Base-by-base conservation (phyloP, 2,888 invertebrate genomes). In the Andrena praecox region DNA sequence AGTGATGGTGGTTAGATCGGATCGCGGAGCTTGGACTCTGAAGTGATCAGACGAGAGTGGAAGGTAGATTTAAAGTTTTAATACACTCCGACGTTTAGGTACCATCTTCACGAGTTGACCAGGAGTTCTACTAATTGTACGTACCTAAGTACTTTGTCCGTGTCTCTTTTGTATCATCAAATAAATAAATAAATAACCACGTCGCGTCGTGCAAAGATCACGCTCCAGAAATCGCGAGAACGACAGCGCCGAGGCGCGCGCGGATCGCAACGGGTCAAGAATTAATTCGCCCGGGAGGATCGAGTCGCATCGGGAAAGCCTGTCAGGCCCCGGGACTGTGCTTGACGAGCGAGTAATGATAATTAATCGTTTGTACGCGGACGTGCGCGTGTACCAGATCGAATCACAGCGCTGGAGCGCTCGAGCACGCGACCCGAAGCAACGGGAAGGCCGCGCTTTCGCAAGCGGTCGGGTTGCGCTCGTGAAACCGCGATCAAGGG, bases 301-400 rank as follows among this genome's bases (percentile, higher is more conserved):
- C 54, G 69, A 68, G 67, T 76, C 69, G 76, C 72, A 73, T 81
- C 76, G 60, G 69, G 69, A 66, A 73, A 72, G 66, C 70, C 66
- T 80, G 81, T 70, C 81, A 73, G 72, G 72, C 59, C 52, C 7
- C 35, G 29, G 42, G 64, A 72, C 69, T 42, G 50, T 59, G 74
- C 66, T 74, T 73, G 82, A 81, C 72, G 82, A 82, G 64, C 82
- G 35, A 27, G 63, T 77, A 82, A 82, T 76, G 81, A 81, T 80
- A 82, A 82, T 82, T 82, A 81, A 82, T 82, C 81, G 82, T 80
- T 80, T 31, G 68, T 62, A 27, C 73, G 33, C 4, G 56, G 81
- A 77, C 77, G 4, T 20, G 60, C 59, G 68, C 71, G 81, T 72
- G 77, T 64, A 69, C 77, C 56, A 72, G 73, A 79, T 82, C 75